Evolutionary conservation across 2,888 invertebrate genomes (phyloP).

Genomic region (Gisinianus flammeolus): DNA sequence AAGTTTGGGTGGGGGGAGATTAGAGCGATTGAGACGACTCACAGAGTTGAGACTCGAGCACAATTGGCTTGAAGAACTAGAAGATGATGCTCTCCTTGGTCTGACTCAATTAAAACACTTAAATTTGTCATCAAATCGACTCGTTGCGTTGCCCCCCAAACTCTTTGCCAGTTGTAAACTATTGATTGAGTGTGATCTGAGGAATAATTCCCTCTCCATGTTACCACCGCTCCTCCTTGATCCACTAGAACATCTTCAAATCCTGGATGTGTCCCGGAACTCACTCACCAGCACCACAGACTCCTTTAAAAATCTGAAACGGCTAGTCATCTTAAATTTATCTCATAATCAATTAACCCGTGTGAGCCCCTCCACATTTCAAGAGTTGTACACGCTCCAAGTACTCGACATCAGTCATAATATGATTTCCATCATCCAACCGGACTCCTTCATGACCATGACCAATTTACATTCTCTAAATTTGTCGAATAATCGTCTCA

Average conservation of each 20-base stretch:
- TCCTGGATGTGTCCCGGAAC: slow-evolving; percentile 76
- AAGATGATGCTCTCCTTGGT: slow-evolving; percentile 76
- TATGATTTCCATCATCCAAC: slow-evolving; percentile 69
- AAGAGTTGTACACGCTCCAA: slow-evolving; percentile 76
- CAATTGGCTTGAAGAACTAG: slow-evolving; percentile 73
- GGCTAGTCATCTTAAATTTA: slow-evolving; percentile 76
- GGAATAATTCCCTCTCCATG: slow-evolving; percentile 78
- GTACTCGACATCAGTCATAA: slow-evolving; percentile 77
- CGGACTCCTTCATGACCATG: slow-evolving; percentile 76
- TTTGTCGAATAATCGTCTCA: slow-evolving; percentile 74
- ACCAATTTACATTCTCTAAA: slow-evolving; percentile 79
- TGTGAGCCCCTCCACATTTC: slow-evolving; percentile 74
- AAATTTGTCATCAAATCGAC: slow-evolving; percentile 79
- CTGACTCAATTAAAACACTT: slow-evolving; percentile 72
- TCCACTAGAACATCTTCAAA: slow-evolving; percentile 72
- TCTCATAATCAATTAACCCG: slow-evolving; percentile 75
- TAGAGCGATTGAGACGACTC: slow-evolving; percentile 74
- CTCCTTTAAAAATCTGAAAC: slow-evolving; percentile 75
- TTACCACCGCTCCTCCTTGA: slow-evolving; percentile 77
- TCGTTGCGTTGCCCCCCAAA: slow-evolving; percentile 78
- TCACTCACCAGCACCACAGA: slow-evolving; percentile 80
- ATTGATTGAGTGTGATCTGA: slow-evolving; percentile 74
- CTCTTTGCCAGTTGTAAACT: slow-evolving; percentile 76
- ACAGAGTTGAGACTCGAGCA: slow-evolving; percentile 75
- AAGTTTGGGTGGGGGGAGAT: slow-evolving; percentile 72